Conservation (phyloP, 2,888 invertebrate genomes). For the Polia nebulosa region DNA sequence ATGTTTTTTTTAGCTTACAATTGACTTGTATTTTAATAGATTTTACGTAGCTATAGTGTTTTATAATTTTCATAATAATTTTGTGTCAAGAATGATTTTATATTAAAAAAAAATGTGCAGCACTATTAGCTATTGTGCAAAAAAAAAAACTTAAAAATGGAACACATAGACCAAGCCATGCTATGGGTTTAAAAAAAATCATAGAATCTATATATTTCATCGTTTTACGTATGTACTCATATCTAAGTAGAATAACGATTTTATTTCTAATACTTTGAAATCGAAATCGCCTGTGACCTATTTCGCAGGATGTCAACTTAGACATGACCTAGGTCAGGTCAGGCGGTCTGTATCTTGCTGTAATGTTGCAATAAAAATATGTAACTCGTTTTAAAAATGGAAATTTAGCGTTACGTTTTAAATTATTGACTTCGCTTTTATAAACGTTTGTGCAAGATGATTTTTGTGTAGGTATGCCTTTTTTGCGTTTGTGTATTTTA, state of each 20-base stretch:
- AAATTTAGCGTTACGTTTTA: conserved; percentile 1
- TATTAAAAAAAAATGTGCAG: background rate
- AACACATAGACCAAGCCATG: too few relatives aligned
- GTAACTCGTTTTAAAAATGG: conserved; percentile 17
- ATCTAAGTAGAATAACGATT: conserved; percentile 14
- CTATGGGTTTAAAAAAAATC: too few relatives aligned
- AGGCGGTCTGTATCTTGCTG: conserved; percentile 48
- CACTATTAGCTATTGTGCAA: too few relatives aligned
- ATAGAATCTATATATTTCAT: background rate
- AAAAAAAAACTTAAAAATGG: too few relatives aligned
- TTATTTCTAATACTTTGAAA: conserved; percentile 29
- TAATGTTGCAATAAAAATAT: conserved; percentile 17
- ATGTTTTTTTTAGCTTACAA: background rate
- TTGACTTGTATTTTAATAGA: background rate
- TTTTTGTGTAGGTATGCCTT: conserved; percentile 4
- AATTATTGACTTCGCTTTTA: background rate
- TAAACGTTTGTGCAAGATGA: background rate
- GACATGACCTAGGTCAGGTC: conserved; percentile 85
- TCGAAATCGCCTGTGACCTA: conserved; percentile 77
- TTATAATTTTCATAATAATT: background rate
- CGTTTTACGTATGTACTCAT: too few relatives aligned
- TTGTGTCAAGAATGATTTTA: too few relatives aligned
- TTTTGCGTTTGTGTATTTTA: too few relatives aligned
- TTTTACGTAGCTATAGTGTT: too few relatives aligned
- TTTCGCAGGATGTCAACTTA: conserved; percentile 77